Percentiles rank a stretch among this genome's conserved stretches.
These are phyloP conservation scores for Nymphalis urticae DNA, from an alignment of 2,888 invertebrate species.

Conservation along the genomic window DNA sequence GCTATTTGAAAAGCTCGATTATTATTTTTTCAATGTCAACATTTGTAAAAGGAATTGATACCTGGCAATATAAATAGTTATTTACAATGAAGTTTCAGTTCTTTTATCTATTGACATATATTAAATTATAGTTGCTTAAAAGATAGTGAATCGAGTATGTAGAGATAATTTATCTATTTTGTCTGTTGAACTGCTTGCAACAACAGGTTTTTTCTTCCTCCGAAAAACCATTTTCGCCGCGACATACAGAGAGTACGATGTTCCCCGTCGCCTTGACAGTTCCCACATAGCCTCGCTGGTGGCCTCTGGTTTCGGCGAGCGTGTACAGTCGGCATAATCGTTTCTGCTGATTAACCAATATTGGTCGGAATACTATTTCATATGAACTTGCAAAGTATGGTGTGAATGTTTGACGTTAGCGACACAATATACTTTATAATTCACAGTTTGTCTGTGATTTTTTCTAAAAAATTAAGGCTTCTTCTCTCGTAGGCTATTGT, in stretches of 20 bases:
- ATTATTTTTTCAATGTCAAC: too few species aligned
- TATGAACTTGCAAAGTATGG: not conserved
- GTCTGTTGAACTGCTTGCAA: too few species aligned
- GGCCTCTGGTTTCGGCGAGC: not conserved
- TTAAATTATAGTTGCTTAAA: not conserved
- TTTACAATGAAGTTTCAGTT: not conserved
- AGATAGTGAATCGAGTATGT: not conserved
- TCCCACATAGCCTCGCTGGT: too few species aligned
- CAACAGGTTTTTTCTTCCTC: too few species aligned
- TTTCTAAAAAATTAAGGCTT: conserved; percentile 12
- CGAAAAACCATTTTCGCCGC: too few species aligned
- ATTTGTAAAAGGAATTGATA: not conserved
- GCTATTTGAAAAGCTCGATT: too few species aligned
- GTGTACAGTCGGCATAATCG: not conserved
- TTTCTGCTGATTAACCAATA: not conserved
- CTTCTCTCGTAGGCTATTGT: conserved; percentile 23
- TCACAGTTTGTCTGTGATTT: not conserved
- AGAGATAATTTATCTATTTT: too few species aligned
- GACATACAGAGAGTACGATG: too few species aligned
- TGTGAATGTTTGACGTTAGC: not conserved
- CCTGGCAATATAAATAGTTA: not conserved
- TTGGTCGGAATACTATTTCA: not conserved
- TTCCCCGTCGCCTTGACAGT: too few species aligned
- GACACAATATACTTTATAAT: not conserved
- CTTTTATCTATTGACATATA: too few species aligned